phyloP scores from a whole-genome alignment of 2,888 invertebrate species.

The Salticus scenicus region DNA sequence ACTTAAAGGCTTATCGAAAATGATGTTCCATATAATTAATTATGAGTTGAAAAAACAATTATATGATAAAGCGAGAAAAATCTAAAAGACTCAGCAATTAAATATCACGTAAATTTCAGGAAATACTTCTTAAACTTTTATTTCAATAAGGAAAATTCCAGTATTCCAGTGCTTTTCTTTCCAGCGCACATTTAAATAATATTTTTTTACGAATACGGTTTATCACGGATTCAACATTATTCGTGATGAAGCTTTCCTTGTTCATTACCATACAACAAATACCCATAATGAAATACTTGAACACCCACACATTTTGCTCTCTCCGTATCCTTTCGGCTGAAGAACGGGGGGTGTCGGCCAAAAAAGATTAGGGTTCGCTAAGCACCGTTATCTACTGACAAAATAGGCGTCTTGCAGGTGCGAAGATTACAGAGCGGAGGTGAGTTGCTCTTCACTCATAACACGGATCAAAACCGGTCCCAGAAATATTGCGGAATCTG shows the following conservation, averaged over 20 bases:
- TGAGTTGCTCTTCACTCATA: conserved; percentile 6
- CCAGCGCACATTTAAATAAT: too few species aligned
- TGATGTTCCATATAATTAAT: too few species aligned
- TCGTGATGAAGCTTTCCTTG: neutral
- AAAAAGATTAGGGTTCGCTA: conserved; percentile 30
- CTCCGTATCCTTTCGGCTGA: too few species aligned
- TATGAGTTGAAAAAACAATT: too few species aligned
- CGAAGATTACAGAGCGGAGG: conserved; percentile 61
- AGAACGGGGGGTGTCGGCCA: neutral
- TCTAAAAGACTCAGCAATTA: too few species aligned
- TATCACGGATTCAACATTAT: neutral
- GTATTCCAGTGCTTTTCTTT: too few species aligned
- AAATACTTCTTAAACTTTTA: too few species aligned
- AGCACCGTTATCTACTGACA: conserved; percentile 58
- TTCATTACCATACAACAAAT: neutral
- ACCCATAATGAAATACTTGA: neutral
- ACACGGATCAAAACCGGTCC: neutral
- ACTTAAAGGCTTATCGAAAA: too few species aligned
- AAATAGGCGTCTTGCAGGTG: conserved; percentile 64
- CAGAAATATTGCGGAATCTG: neutral
- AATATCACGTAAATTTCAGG: too few species aligned
- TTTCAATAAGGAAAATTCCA: too few species aligned
- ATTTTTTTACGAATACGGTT: too few species aligned
- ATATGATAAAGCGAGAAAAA: too few species aligned
- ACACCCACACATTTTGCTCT: neutral